Evolutionary conservation across 2,113 vertebrate genomes (phyloP), one percentile per base, ranked within the genome.

Genomic region (Python bivittatus): DNA sequence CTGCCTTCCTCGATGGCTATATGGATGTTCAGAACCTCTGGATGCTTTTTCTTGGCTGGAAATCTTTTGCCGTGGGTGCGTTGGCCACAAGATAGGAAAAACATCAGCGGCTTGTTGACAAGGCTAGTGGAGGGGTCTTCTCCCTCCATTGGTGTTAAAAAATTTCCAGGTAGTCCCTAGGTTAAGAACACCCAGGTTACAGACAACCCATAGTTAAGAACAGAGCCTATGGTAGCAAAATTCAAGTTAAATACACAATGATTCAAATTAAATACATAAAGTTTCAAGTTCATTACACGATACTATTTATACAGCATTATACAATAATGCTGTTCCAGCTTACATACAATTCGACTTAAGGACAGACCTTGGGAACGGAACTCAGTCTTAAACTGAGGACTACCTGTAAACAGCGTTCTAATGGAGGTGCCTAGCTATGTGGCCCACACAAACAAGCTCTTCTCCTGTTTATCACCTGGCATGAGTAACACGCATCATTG

Each of bases 371-470:
- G n/a, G n/a, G n/a, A n/a, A n/a, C n/a, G n/a, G n/a, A n/a, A n/a
- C n/a, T n/a, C n/a, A n/a, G n/a, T n/a, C n/a, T n/a, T n/a, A n/a
- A n/a, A n/a, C n/a, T n/a, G n/a, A n/a, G n/a, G n/a, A n/a, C n/a
- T n/a, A n/a, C n/a, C n/a, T n/a, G n/a, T 88, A 89, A 91, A 44
- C 42, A 92, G 79, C 53, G 91, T 89, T 88, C 72, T 84, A 3
- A 92, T 88, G 44, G 0, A 94, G 86, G 48, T 42, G 58, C 94
- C 91, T 91, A n/a, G 83, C 92, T 64, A 86, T 9, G 91, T 89
- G 90, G 61, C 84, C 93, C 93, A 95, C 92, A 93, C 93, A 93
- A 96, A 94, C 92, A 92, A 95, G 95, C 92, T 93, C 90, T 92
- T 93, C 88, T 92, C 83, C 72, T 86, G 96, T 96, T 94, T 88